phyloP scores from a whole-genome alignment of 2,888 invertebrate species.

The Drosophila setosimentum region DNA sequence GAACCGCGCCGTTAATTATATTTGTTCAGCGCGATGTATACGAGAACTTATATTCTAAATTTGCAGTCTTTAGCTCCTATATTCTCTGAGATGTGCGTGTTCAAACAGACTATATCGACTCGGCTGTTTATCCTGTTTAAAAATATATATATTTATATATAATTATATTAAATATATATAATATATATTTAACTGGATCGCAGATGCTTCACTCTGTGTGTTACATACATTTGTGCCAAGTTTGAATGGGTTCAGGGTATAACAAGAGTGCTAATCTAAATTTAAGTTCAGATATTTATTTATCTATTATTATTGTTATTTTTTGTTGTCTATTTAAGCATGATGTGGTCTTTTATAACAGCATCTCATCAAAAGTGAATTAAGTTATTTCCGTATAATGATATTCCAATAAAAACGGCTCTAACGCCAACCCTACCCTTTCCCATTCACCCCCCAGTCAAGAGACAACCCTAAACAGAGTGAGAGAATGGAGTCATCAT shows the following conservation, averaged over 20 bases:
- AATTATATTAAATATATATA: too few relatives aligned
- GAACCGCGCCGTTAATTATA: not conserved
- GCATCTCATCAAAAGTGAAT: slow-evolving; percentile 21
- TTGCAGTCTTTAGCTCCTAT: not conserved
- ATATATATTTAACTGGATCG: not conserved
- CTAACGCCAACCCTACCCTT: too few relatives aligned
- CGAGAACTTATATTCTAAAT: too few relatives aligned
- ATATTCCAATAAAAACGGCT: not conserved
- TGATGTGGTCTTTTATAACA: not conserved
- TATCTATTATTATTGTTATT: not conserved
- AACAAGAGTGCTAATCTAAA: not conserved
- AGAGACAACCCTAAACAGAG: not conserved
- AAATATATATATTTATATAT: not conserved
- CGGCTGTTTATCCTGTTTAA: not conserved
- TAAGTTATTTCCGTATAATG: slow-evolving; percentile 20
- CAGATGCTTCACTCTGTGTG: too few relatives aligned
- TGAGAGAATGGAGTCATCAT: not conserved
- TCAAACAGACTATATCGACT: not conserved
- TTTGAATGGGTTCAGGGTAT: too few relatives aligned
- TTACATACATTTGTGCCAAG: too few relatives aligned
- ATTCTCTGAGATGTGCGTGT: not conserved
- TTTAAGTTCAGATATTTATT: not conserved
- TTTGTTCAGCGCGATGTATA: too few relatives aligned
- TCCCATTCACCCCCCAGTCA: not conserved
- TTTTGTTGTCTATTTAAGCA: not conserved